Conservation (phyloP, 2,797 vertebrate species). For the Sorex maritimensis region DNA sequence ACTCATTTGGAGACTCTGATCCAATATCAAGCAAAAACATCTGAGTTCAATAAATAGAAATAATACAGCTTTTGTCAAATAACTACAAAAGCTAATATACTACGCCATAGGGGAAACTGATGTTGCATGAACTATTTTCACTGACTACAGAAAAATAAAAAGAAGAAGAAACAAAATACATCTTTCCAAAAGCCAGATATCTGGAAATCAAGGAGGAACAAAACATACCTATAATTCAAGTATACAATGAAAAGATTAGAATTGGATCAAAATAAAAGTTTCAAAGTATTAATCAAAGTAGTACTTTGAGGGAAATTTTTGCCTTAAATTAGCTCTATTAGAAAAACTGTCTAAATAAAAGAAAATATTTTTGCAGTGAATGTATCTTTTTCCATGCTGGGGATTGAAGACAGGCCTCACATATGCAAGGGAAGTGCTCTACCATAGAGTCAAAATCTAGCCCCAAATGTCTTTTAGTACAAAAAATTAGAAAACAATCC, state of each 20-base stretch:
- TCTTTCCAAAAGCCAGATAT: not conserved
- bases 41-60: constrained; percentile 16
- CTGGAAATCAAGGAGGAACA: constrained; percentile 42
- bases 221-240: not conserved
- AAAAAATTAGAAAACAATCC: not conserved
- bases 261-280: constrained; percentile 59
- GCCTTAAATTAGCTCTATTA: not conserved
- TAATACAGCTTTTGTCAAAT: constrained; percentile 39
- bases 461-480: not conserved
- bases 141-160: not conserved
- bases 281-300: not conserved
- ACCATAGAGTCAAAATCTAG: no score
- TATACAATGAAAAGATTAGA: constrained; percentile 22
- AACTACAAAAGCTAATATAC: not conserved
- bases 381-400: no score
- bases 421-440: no score
- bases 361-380: no score
- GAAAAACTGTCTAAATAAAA: no score
- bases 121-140: not conserved
- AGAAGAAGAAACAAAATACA: constrained; percentile 13
- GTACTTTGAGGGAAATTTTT: no score
- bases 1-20: not conserved
- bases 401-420: no score
- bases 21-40: not conserved
- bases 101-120: not conserved